These are phyloP conservation scores for Orius insidiosus DNA, from an alignment of 1,140 invertebrate genomes.

Conservation along the genomic window DNA sequence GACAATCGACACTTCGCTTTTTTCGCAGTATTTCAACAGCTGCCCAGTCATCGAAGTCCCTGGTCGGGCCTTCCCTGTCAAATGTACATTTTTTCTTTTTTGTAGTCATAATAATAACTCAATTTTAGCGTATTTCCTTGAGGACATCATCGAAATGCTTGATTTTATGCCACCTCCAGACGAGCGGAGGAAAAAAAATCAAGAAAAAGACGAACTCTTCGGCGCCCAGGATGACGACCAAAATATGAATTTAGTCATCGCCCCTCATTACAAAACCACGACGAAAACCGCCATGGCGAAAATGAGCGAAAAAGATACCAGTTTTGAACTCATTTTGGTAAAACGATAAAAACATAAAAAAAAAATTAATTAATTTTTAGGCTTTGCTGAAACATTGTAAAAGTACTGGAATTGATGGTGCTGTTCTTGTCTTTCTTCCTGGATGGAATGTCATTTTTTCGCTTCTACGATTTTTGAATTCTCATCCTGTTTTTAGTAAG, in stretches of 20 bases:
- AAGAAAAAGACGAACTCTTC: conserved; percentile 42
- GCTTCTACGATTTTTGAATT: conserved; percentile 66
- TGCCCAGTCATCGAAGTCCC: conserved; percentile 66
- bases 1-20: conserved; percentile 81
- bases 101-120: background rate
- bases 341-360: too few species aligned
- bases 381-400: conserved; percentile 61
- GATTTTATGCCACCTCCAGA: conserved; percentile 59
- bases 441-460: conserved; percentile 92
- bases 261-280: conserved; percentile 32
- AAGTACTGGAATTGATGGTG: conserved; percentile 51
- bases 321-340: conserved; percentile 75
- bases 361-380: too few species aligned
- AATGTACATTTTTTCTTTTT: conserved; percentile 24
- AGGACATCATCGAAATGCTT: conserved; percentile 70
- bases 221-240: conserved; percentile 45
- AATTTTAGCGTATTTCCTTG: conserved; percentile 61
- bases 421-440: conserved; percentile 80
- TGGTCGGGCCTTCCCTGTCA: conserved; percentile 62
- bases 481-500: conserved; percentile 53
- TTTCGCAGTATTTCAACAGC: conserved; percentile 77
- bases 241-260: conserved; percentile 52
- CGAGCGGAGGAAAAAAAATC: conserved; percentile 31
- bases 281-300: conserved; percentile 54
- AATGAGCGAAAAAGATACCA: conserved; percentile 76